Evolutionary conservation across 2,888 invertebrate species (phyloP).

Genomic region (Cryptus viduatorius): DNA sequence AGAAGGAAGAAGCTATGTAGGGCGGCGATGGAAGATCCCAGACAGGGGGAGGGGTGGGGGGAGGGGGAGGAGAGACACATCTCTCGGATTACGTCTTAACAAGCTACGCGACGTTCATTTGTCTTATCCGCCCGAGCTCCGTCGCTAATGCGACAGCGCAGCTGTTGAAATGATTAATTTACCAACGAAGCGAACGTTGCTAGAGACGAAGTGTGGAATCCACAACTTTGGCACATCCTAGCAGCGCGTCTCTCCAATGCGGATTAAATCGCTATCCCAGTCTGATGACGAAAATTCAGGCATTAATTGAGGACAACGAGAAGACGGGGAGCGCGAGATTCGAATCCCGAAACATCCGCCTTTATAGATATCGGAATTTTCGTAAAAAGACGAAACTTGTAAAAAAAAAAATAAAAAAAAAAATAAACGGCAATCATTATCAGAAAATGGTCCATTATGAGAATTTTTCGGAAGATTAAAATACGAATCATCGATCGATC

Average conservation of each 20-base stretch:
- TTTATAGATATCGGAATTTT: neutral
- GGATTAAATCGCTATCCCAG: slow-evolving; percentile 12
- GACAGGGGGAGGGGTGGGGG: slow-evolving; percentile 69
- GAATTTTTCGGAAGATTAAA: neutral
- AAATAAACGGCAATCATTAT: neutral
- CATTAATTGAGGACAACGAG: slow-evolving; percentile 39
- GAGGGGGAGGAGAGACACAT: slow-evolving; percentile 79
- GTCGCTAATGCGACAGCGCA: slow-evolving; percentile 83
- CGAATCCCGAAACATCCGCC: neutral
- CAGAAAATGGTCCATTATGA: neutral
- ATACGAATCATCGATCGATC: too few species aligned
- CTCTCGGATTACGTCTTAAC: slow-evolving; percentile 84
- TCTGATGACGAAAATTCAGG: neutral
- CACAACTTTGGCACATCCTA: slow-evolving; percentile 32
- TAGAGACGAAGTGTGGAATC: slow-evolving; percentile 33
- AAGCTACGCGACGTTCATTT: slow-evolving; percentile 85
- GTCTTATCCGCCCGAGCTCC: slow-evolving; percentile 82
- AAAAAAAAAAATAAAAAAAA: too few species aligned
- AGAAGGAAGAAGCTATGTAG: neutral
- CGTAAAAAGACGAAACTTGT: too few species aligned
- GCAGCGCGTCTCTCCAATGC: neutral
- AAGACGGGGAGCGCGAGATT: slow-evolving; percentile 27
- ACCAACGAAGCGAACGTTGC: slow-evolving; percentile 63
- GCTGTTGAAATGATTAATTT: slow-evolving; percentile 85
- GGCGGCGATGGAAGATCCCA: slow-evolving; percentile 20